A percentile compares a stretch with the other conserved stretches of the same genome.
phyloP scores from a whole-genome alignment of 2,113 vertebrate species.

The Uria lomvia region DNA sequence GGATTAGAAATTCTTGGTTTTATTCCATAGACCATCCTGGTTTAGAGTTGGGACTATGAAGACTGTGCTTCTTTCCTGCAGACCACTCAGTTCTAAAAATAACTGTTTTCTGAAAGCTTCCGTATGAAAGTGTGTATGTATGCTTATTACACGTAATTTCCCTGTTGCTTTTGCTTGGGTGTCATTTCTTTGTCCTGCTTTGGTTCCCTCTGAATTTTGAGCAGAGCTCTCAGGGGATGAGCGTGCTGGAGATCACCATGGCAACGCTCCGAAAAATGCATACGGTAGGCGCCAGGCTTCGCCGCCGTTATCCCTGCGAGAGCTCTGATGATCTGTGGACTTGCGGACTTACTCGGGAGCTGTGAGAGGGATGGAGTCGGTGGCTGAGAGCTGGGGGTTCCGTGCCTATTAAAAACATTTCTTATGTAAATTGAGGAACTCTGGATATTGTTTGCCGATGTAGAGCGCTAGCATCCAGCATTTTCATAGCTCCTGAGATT shows the following conservation, averaged over 20 bases:
- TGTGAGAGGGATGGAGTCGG: not conserved
- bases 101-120: not conserved
- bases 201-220: constrained; percentile 65
- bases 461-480: not conserved
- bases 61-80: not conserved
- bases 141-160: not conserved
- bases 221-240: constrained; percentile 60
- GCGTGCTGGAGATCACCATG: constrained; percentile 60
- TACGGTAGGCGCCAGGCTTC: constrained; percentile 23
- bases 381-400: not conserved
- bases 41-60: not conserved
- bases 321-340: constrained; percentile 49
- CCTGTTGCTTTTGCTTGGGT: constrained; percentile 39
- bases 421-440: not conserved
- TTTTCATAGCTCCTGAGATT: not conserved
- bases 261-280: constrained; percentile 56
- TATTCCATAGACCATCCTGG: not conserved
- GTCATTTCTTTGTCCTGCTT: constrained; percentile 63
- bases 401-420: not conserved
- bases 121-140: not conserved
- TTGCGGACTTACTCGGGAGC: constrained; percentile 5
- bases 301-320: constrained; percentile 7
- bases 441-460: not conserved
- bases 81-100: not conserved
- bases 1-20: not conserved